Evolutionary conservation across 92 coral and sea anemone species (phyloP).

Genomic region (Epizoanthus fatuus): DNA sequence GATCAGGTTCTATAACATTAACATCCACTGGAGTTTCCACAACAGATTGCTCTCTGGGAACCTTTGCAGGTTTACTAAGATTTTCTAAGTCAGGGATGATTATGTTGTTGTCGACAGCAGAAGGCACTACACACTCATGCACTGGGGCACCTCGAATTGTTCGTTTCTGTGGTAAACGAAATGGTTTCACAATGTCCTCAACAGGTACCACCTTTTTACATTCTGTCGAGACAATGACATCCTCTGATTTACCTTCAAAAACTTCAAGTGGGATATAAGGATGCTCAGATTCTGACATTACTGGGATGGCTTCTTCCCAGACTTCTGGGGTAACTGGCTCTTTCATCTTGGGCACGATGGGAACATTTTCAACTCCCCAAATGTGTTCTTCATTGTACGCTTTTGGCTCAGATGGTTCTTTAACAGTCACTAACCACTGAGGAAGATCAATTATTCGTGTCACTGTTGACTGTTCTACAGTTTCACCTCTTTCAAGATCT

Average conservation of each 20-base stretch:
- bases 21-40: not conserved
- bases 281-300: conserved; percentile 13
- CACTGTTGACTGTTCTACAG: conserved; percentile 5
- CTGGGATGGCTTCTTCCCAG: conserved; percentile 10
- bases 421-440: conserved; percentile 35
- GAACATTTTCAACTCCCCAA: not conserved
- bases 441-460: conserved; percentile 26
- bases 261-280: conserved; percentile 37
- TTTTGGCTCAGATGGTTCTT: conserved; percentile 23
- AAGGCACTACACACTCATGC: too few relatives aligned
- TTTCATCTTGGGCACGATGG: not conserved
- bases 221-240: not conserved
- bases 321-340: not conserved
- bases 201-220: conserved; percentile 22
- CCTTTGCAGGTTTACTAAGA: conserved; percentile 46
- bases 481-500: conserved; percentile 21
- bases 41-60: conserved; percentile 31
- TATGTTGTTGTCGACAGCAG: too few relatives aligned
- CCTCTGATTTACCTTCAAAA: conserved; percentile 21
- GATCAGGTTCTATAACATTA: not conserved
- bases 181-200: not conserved
- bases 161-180: too few relatives aligned
- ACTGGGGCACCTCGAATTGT: too few relatives aligned
- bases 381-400: conserved; percentile 29
- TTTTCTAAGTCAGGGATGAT: conserved; percentile 12